Conservation (phyloP, 2,797 vertebrate species). For the Cryptoblepharus egeriae region DNA sequence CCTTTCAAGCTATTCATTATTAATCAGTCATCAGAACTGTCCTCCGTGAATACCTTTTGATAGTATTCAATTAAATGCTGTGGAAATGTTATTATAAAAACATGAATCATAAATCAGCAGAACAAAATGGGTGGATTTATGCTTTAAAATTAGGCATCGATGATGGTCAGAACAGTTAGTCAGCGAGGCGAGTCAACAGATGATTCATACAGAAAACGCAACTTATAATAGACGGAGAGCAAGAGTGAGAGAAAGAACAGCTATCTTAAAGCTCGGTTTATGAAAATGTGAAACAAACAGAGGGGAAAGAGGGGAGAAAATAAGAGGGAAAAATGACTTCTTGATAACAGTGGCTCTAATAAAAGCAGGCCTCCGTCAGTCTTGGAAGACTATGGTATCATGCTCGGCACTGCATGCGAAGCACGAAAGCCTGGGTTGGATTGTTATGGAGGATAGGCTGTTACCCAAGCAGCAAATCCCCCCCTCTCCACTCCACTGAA, state of each 20-base stretch:
- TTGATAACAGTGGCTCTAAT: background rate
- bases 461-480: too few species aligned
- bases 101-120: slow-evolving; percentile 66
- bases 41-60: slow-evolving; percentile 61
- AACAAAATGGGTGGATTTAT: slow-evolving; percentile 67
- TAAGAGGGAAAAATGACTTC: background rate
- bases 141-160: slow-evolving; percentile 52
- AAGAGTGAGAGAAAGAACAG: slow-evolving; percentile 19
- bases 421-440: too few species aligned
- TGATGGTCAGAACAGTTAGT: slow-evolving; percentile 60
- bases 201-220: slow-evolving; percentile 42
- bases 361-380: too few species aligned
- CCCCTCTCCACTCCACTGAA: too few species aligned
- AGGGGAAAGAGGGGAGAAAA: slow-evolving; percentile 11
- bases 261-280: background rate
- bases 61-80: slow-evolving; percentile 62
- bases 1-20: slow-evolving; percentile 49
- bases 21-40: slow-evolving; percentile 46
- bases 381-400: too few species aligned
- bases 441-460: too few species aligned
- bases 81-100: slow-evolving; percentile 59
- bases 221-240: slow-evolving; percentile 1
- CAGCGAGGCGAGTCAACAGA: slow-evolving; percentile 48
- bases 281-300: slow-evolving; percentile 2
- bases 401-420: too few species aligned